Evolutionary conservation across 2,797 vertebrate species (phyloP), one percentile per base, ranked within the genome.

Genomic region (Fringilla coelebs): DNA sequence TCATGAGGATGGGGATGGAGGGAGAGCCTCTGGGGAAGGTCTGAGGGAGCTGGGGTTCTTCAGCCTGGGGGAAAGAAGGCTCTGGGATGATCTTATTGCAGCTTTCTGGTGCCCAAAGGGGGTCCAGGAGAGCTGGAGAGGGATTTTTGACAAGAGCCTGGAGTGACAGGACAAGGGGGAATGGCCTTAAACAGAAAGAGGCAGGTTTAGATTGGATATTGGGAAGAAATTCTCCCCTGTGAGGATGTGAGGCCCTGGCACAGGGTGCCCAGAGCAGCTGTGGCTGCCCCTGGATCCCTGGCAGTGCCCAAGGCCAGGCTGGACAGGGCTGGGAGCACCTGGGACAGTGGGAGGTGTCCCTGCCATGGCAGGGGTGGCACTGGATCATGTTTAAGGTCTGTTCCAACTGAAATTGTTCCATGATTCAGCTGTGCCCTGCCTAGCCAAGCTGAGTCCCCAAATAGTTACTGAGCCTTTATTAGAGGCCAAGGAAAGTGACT

Each of bases 291-390:
- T 78, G 75, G 38, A 32, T 48, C 17, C 40, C 40, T 36, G 57
- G 6, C 0, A 62, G 12, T 41, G 26, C 1, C 18, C 74, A 11
- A 57, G 15, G 57, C 34, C 66, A 48, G 41, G 36, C 0, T 71
- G 49, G 26, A 28, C 16, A 29, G 21, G 18, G 8, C 2, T 55
- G 26, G 43, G 43, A 36, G 43, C 15, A 86, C 45, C 2, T 60
- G 38, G 22, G 11, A 14, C 1, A 28, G 28, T 28, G 41, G 28
- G 7, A 48, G 21, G 4, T 26, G 34, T 41, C 31, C 65, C 73
- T 62, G 57, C 18, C 31, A 2, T 8, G 31, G 11, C 40, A 34
- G n/a, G n/a, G 14, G 4, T 34, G 41, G 11, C 3, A 55, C 34
- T 54, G 3, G 6, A 22, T 21, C 17, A 48, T 15, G 9, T 63